Evolutionary conservation across 1,140 invertebrate species (phyloP).

Genomic region (Papilio polytes): DNA sequence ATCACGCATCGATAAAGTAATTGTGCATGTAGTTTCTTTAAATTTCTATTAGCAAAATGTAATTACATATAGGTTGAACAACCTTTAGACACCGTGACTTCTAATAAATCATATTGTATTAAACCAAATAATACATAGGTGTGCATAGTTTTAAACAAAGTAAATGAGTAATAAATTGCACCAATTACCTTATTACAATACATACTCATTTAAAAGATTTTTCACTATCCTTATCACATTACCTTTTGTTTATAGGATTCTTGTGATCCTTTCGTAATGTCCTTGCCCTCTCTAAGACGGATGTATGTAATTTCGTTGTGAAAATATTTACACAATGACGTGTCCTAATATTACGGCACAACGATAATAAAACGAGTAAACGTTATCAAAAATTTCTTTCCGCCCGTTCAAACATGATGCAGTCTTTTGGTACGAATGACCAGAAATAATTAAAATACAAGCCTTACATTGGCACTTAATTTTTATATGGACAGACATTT

Average conservation of each 20-base stretch:
- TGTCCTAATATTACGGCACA: constrained; percentile 17
- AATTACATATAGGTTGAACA: neutral
- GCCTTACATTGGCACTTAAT: constrained; percentile 38
- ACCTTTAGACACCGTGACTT: neutral
- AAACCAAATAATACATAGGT: neutral
- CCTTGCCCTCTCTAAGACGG: neutral
- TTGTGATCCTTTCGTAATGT: neutral
- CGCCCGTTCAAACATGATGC: neutral
- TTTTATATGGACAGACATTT: constrained; percentile 38
- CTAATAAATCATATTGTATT: neutral
- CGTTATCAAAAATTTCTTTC: constrained; percentile 29
- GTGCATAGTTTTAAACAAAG: neutral
- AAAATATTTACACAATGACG: constrained; percentile 28
- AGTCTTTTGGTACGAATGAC: constrained; percentile 31
- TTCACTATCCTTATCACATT: neutral
- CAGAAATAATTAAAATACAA: constrained; percentile 35
- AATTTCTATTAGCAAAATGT: neutral
- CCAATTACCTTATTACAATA: too few relatives aligned
- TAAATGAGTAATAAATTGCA: neutral
- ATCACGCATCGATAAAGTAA: neutral
- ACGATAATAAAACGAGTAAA: constrained; percentile 22
- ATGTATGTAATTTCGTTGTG: constrained; percentile 23
- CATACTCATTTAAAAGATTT: too few relatives aligned
- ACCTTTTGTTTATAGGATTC: neutral
- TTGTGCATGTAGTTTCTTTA: neutral